Percentiles rank a stretch among this genome's conserved stretches.
These are phyloP conservation scores for Himalopsyche japonica DNA, from an alignment of 2,888 invertebrate species.

Conservation along the genomic window DNA sequence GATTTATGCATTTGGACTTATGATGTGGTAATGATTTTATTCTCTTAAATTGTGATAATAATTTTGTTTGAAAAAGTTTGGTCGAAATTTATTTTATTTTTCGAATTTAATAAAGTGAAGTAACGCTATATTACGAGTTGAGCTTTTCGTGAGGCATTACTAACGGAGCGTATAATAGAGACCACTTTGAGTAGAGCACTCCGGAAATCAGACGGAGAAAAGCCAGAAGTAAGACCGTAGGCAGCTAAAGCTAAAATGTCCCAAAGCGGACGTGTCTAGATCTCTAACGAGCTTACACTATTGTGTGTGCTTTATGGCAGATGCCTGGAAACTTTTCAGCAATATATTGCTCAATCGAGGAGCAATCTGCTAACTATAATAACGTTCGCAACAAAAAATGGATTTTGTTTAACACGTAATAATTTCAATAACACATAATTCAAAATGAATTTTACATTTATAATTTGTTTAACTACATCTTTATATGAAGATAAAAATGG, in stretches of 20 bases:
- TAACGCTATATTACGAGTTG: neutral
- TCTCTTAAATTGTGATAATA: too few species aligned
- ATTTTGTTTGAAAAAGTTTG: neutral
- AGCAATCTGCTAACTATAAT: too few species aligned
- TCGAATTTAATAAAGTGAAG: neutral
- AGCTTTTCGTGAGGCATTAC: neutral
- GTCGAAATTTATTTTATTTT: neutral
- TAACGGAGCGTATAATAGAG: conserved; percentile 26
- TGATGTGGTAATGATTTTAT: too few species aligned
- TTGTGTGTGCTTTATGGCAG: conserved; percentile 20
- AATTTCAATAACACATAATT: too few species aligned
- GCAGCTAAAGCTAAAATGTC: conserved; percentile 9
- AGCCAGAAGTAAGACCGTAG: conserved; percentile 8
- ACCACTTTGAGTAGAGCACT: conserved; percentile 17
- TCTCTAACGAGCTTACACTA: conserved; percentile 23
- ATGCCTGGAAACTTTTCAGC: neutral
- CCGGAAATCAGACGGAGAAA: conserved; percentile 1
- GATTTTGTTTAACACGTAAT: too few species aligned
- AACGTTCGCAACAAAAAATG: too few species aligned
- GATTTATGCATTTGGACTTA: too few species aligned
- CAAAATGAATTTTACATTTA: too few species aligned
- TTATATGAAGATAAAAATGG: too few species aligned
- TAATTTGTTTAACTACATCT: too few species aligned
- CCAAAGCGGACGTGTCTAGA: conserved; percentile 28
- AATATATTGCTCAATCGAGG: neutral